Conservation (phyloP, 2,797 vertebrate species). For the Tachyglossus aculeatus region DNA sequence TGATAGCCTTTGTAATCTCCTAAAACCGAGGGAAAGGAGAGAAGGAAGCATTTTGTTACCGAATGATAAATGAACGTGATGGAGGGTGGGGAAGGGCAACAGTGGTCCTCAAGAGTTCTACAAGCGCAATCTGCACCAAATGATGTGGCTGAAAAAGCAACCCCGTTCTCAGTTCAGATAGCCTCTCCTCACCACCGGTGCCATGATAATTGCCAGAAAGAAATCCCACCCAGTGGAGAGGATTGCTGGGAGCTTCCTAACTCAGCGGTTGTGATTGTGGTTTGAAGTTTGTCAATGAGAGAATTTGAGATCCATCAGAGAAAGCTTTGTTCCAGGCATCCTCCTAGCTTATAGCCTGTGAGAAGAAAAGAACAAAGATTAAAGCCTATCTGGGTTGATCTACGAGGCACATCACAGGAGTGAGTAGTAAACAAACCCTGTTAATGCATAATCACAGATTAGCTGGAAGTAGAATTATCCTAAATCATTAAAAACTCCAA, state of each 20-base stretch:
- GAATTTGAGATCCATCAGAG: too few species aligned
- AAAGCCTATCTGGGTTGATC: conserved; percentile 1
- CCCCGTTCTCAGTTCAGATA: too few species aligned
- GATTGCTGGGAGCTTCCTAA: too few species aligned
- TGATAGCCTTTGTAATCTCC: conserved; percentile 61
- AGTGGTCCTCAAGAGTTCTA: too few species aligned
- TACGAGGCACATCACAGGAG: conserved; percentile 9
- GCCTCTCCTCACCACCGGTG: too few species aligned
- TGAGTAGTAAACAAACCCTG: background rate
- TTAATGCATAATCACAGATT: background rate
- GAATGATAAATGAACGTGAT: conserved; percentile 11
- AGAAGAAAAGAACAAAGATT: conserved; percentile 24
- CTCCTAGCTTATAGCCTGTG: background rate
- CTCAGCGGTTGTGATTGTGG: conserved; percentile 21
- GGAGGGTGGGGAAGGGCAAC: background rate
- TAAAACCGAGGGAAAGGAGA: conserved; percentile 42
- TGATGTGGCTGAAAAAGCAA: too few species aligned
- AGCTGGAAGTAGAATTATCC: background rate
- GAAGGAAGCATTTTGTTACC: conserved; percentile 49
- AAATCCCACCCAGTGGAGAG: too few species aligned
- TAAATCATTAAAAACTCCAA: background rate
- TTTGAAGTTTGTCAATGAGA: conserved; percentile 46
- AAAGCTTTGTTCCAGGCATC: too few species aligned
- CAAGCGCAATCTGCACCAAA: too few species aligned
- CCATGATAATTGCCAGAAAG: too few species aligned